Evolutionary conservation across 1,140 invertebrate species (phyloP).

Genomic region (Rhagoletis zephyria): DNA sequence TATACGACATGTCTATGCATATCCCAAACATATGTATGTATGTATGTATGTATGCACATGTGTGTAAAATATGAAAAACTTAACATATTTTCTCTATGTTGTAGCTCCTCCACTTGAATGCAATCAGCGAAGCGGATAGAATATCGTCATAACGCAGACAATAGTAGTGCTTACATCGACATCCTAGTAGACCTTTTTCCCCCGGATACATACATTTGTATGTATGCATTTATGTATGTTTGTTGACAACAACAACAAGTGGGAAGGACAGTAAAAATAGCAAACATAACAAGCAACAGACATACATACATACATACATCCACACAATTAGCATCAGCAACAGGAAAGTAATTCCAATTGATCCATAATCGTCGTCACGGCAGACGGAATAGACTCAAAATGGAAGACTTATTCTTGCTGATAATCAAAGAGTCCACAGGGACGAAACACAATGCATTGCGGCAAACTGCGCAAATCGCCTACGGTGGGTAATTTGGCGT

Average conservation of each 20-base stretch:
- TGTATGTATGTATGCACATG: too few relatives aligned
- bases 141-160: neutral
- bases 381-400: conserved; percentile 68
- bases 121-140: neutral
- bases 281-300: neutral
- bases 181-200: neutral
- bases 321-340: neutral
- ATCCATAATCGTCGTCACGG: neutral
- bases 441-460: conserved; percentile 80
- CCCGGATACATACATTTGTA: neutral
- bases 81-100: neutral
- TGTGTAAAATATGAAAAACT: neutral
- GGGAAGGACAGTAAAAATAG: neutral
- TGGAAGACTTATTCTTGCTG: conserved; percentile 88
- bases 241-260: neutral
- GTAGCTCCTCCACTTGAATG: neutral
- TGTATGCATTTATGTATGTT: neutral
- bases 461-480: conserved; percentile 85
- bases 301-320: neutral
- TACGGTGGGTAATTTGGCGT: conserved; percentile 77
- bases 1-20: neutral
- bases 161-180: conserved; percentile 2
- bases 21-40: neutral
- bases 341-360: neutral
- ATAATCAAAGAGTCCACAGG: conserved; percentile 84